Base-by-base conservation (phyloP, 2,797 vertebrate species). In the Ctenosaura bakeri region DNA sequence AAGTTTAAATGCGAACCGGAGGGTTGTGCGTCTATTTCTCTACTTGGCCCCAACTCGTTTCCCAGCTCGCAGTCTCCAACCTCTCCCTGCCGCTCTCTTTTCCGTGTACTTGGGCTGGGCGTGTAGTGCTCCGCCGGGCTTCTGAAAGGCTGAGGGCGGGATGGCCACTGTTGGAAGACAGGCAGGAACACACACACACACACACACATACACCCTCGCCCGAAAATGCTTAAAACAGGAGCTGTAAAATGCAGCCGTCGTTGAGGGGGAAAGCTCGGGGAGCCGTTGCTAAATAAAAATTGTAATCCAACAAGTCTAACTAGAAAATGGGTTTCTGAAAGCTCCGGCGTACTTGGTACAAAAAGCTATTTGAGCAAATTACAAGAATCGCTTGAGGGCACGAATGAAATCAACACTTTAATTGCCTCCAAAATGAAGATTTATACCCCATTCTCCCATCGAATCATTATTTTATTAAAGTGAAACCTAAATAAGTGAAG, bases 371-470 rank as follows among this genome's bases (percentile, higher is more conserved):
- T 98, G 97, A 98, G 98, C 97, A 98, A 98, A 98, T 98, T 96
- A 98, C 98, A 97, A 98, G 98, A 96, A 97, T 97, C 97, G 98
- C 98, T 98, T 79, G 93, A 96, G 98, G 98, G 98, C 98, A 98
- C 95, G 97, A 97, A 98, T 97, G 97, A 97, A 98, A 99, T 98
- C 97, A 96, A 97, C 98, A 98, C 98, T 98, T 99, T 99, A 99
- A 99, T 99, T 99, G 98, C 98, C 98, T 99, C 98, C 97, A 98
- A 98, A 98, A 99, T 98, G 97, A 98, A 99, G 98, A 98, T 98
- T 98, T 98, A 97, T 98, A 98, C 97, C 98, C 98, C 98, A 97
- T 98, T 98, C 98, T 97, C 97, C 96, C 97, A 96, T 97, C 96
- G 96, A 97, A 97, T 96, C 97, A 96, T 97, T 97, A 97, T 97